These are phyloP conservation scores for Bos javanicus DNA, from an alignment of 2,113 vertebrate species.

Conservation along the genomic window DNA sequence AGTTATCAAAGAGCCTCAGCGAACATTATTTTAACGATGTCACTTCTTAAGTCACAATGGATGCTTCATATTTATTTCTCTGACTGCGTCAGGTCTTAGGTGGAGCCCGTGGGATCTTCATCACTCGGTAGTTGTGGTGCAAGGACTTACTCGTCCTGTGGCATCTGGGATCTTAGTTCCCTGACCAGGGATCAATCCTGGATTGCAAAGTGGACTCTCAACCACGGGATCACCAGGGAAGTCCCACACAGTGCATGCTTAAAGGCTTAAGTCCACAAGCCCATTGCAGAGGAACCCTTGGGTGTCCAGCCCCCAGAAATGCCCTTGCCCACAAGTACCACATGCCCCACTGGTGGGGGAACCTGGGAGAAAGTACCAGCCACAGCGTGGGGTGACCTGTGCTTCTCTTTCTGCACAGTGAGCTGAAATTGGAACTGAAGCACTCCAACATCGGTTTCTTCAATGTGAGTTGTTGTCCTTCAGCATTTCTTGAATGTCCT, in stretches of 20 bases:
- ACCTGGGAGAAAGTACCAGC: not conserved
- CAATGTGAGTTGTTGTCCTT: conserved; percentile 1
- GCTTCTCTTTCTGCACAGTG: not conserved
- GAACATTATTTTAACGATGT: not conserved
- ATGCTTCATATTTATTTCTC: not conserved
- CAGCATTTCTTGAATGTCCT: not conserved
- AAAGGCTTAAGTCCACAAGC: not conserved
- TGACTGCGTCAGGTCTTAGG: not conserved
- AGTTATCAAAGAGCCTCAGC: not conserved
- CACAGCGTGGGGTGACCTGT: not conserved
- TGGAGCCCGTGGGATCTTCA: not conserved
- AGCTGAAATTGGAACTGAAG: conserved; percentile 23
- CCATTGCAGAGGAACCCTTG: not conserved
- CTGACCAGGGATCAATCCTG: not conserved
- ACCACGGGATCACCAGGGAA: not conserved
- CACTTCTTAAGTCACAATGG: not conserved
- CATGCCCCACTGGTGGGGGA: not conserved
- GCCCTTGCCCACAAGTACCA: not conserved
- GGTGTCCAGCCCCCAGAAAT: not conserved
- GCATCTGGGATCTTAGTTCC: not conserved
- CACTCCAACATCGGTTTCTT: not conserved
- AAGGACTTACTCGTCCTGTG: not conserved
- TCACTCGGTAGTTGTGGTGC: not conserved
- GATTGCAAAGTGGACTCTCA: not conserved
- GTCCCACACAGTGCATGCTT: not conserved